Evolutionary conservation across 92 coral and sea anemone genomes (phyloP).

Genomic region (Montipora capitata): DNA sequence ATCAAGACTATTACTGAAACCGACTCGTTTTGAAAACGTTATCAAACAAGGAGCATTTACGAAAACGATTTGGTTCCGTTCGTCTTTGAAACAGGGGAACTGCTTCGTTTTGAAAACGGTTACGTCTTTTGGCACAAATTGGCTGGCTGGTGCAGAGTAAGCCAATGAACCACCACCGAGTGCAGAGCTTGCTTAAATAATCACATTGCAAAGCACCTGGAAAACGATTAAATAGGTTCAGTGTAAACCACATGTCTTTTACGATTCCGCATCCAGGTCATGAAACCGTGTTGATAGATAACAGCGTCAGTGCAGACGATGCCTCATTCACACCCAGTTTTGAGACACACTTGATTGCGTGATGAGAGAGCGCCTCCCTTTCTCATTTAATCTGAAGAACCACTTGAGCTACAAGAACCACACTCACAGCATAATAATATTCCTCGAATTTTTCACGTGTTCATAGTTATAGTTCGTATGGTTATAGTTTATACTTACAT

Average conservation of each 20-base stretch:
- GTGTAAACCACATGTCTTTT: background rate
- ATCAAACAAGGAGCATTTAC: too few species aligned
- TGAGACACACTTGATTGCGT: background rate
- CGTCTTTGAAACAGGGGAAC: background rate
- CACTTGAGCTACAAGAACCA: slow-evolving; percentile 26
- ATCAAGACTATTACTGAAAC: too few species aligned
- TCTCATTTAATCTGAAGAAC: slow-evolving; percentile 7
- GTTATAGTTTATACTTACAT: slow-evolving; percentile 13
- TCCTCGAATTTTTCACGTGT: slow-evolving; percentile 7
- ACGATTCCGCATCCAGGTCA: too few species aligned
- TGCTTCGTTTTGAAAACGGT: too few species aligned
- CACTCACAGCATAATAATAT: slow-evolving; percentile 17
- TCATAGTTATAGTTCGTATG: slow-evolving; percentile 31
- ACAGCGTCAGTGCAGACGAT: background rate
- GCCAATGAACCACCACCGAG: too few species aligned
- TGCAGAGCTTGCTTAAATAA: background rate
- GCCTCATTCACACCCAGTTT: slow-evolving; percentile 1
- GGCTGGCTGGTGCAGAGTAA: too few species aligned
- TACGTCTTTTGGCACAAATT: too few species aligned
- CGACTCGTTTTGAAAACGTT: too few species aligned
- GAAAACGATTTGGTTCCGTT: too few species aligned
- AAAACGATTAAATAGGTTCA: background rate
- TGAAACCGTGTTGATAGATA: background rate
- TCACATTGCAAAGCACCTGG: background rate
- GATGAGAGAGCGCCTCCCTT: background rate